Evolutionary conservation across 2,888 invertebrate genomes (phyloP), one percentile per base, ranked within the genome.

Genomic region (Vanessa cardui): DNA sequence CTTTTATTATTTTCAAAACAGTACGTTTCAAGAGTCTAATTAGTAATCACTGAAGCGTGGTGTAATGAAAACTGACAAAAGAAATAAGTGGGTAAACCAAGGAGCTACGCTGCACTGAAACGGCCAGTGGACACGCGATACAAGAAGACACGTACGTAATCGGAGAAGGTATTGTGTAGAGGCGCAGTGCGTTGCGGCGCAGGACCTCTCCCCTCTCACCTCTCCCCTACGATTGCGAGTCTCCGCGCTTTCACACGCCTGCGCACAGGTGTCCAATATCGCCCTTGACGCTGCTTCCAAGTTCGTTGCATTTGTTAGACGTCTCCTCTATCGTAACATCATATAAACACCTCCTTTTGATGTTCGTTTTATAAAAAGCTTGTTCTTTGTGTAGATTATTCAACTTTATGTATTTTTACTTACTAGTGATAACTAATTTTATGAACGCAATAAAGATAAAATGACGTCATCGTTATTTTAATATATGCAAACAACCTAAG

Each of bases 251-350:
- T 90, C 91, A 91, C 91, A 91, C 89, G 88, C 87, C 86, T 84
- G 89, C 88, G 87, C 89, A 87, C 91, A 90, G 90, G 92, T 92
- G 90, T 92, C 89, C 82, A 83, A 77, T 92, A 83, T 90, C 91
- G 91, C 90, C 92, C 91, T 92, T 92, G 91, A 89, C 85, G 87
- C 81, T 73, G 77, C 78, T 82, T 77, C 83, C 86, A 87, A 87
- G 84, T 86, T 84, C 85, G 85, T 80, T 80, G 80, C 82, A 78
- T 79, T 77, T 76, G 73, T 75, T 72, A 71, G 70, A 68, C 64
- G 71, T 71, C 68, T 73, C 64, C 62, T 64, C 54, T 58, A 64
- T 61, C 44, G 26, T 45, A 46, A 50, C 60, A 64, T 50, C 62
- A 3, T 46, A 44, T 60, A 26, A 54, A 8, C 26, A n/a, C n/a